Base-by-base conservation (phyloP, 2,113 vertebrate genomes). In the Notarius quadriscutis region DNA sequence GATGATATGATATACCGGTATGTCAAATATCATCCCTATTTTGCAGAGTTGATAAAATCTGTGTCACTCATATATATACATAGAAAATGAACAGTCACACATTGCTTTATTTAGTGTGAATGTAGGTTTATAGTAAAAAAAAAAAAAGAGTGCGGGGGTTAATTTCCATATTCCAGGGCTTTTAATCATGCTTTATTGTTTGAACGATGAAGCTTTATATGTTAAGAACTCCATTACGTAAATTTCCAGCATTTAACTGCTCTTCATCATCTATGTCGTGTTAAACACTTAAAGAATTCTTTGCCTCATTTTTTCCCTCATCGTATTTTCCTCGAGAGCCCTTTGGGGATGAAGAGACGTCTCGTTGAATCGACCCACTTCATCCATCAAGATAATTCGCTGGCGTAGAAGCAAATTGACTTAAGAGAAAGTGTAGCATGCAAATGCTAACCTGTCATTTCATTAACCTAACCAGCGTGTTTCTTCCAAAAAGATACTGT, bases 331-430 rank as follows among this genome's bases (percentile, higher is more conserved):
- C 41, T 75, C 55, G 11, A 77, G 67, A 71, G 81, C 79, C 72
- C 82, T 65, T n/a, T 0, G 34, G 71, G 65, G 57, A 77, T 85
- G 58, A 86, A 69, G 3, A n/a, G 60, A 67, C 7, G 7, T 87
- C 83, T 74, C 60, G 12, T 57, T 60, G 71, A 86, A 84, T 81
- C 69, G 77, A 58, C 75, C 50, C 53, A 62, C 83, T 88, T 75
- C 84, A 88, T 88, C 87, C 87, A 82, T 88, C 87, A 88, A 53
- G 25, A 86, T 82, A 81, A 88, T 86, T 75, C 15, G 53, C 60
- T 30, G 67, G 34, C 34, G 57, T 82, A 30, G 79, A n/a, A 41
- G 55, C 30, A 74, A 20, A 75, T 88, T 74, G 27, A 57, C 78
- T 88, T 86, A 63, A 88, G 83, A 85, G 51, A 27, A 30, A 8